phyloP scores from a whole-genome alignment of 2,888 invertebrate species.

The Metallyticus violacea region DNA sequence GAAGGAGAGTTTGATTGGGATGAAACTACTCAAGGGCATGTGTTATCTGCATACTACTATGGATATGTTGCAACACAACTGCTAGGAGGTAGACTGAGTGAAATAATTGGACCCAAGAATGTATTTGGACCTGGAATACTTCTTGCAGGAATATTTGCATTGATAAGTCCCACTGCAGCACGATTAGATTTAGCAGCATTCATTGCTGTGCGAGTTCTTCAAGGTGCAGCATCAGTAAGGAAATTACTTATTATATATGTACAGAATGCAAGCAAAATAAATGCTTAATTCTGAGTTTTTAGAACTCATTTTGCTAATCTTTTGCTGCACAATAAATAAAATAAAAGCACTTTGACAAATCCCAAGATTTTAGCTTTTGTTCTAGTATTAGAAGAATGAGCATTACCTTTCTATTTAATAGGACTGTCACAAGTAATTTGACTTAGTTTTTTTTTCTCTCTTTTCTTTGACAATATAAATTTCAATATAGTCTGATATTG shows the following conservation, averaged over 20 bases:
- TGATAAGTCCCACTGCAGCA: conserved; percentile 24
- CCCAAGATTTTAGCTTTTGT: no score
- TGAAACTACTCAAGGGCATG: conserved; percentile 20
- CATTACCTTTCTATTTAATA: no score
- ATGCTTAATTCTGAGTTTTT: no score
- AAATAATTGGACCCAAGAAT: conserved; percentile 19
- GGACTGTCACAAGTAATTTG: no score
- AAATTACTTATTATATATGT: neutral
- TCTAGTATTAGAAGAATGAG: no score
- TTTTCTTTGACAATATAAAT: no score
- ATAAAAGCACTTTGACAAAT: no score
- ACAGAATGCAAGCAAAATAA: no score
- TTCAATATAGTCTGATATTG: no score
- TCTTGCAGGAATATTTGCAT: conserved; percentile 7
- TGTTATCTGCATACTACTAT: conserved; percentile 27
- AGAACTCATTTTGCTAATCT: no score
- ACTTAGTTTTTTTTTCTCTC: no score
- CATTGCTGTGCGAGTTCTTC: conserved; percentile 16
- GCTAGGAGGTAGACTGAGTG: conserved; percentile 23
- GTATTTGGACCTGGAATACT: conserved; percentile 24
- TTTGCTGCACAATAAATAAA: no score
- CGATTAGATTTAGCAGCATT: conserved; percentile 15
- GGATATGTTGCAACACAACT: conserved; percentile 27
- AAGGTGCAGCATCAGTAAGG: conserved; percentile 23
- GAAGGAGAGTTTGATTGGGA: conserved; percentile 30